Evolutionary conservation across 2,888 invertebrate species (phyloP).

Genomic region (Biston betularia): DNA sequence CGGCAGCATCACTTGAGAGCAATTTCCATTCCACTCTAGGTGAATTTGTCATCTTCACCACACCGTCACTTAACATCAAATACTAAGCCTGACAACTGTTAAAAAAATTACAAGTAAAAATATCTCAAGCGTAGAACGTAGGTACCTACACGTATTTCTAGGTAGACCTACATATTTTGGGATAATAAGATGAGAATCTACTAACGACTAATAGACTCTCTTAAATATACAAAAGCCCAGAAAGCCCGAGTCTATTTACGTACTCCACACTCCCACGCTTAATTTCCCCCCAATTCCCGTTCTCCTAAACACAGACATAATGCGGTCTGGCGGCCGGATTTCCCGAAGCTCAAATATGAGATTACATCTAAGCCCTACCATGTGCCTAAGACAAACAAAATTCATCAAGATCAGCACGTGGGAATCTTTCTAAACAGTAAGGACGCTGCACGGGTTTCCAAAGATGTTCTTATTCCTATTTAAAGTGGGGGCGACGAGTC

Average conservation of each 20-base stretch:
- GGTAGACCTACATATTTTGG: not conserved
- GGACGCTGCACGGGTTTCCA: not conserved
- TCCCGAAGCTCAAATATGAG: slow-evolving; percentile 27
- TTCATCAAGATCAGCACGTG: slow-evolving; percentile 24
- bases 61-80: no score
- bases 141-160: not conserved
- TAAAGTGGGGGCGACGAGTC: no score
- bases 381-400: slow-evolving; percentile 29
- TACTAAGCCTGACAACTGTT: no score
- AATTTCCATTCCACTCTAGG: no score
- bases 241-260: not conserved
- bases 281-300: slow-evolving; percentile 17
- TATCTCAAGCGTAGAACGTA: no score
- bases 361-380: slow-evolving; percentile 25
- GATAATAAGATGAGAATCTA: not conserved
- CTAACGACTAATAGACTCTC: not conserved
- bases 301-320: slow-evolving; percentile 16
- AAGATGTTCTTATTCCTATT: no score
- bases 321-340: slow-evolving; percentile 24
- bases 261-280: slow-evolving; percentile 11
- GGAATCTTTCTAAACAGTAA: slow-evolving; percentile 6
- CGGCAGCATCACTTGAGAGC: no score
- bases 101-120: no score
- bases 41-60: no score
- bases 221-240: not conserved